These are phyloP conservation scores for Austrolebias charrua DNA, from an alignment of 2,797 vertebrate species.

Conservation along the genomic window DNA sequence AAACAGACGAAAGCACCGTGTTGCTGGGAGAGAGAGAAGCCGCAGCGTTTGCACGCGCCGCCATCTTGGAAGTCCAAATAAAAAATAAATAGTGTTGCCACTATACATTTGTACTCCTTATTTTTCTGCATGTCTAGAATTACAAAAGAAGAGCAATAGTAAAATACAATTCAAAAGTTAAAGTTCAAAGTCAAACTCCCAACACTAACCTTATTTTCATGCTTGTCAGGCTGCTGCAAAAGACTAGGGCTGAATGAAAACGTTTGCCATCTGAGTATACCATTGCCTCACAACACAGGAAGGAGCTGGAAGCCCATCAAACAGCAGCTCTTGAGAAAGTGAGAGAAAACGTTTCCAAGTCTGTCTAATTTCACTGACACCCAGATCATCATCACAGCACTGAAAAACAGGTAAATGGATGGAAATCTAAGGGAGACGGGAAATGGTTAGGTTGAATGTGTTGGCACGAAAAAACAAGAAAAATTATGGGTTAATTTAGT, in stretches of 20 bases:
- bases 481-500: slow-evolving; percentile 27
- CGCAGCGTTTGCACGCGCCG: no score
- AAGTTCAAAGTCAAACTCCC: slow-evolving; percentile 32
- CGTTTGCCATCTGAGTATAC: slow-evolving; percentile 34
- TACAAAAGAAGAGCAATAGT: slow-evolving; percentile 38
- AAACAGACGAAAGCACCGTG: no score
- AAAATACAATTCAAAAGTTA: slow-evolving; percentile 32
- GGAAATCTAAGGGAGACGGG: slow-evolving; percentile 20
- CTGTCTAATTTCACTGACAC: slow-evolving; percentile 51
- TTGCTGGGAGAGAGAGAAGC: no score
- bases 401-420: slow-evolving; percentile 24
- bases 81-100: slow-evolving; percentile 40
- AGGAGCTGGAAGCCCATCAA: slow-evolving; percentile 51
- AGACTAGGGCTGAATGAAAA: slow-evolving; percentile 46
- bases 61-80: neutral
- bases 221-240: slow-evolving; percentile 48
- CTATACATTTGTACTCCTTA: slow-evolving; percentile 7
- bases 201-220: slow-evolving; percentile 44
- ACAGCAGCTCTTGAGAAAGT: slow-evolving; percentile 50
- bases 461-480: slow-evolving; percentile 12
- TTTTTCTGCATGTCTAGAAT: slow-evolving; percentile 40
- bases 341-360: slow-evolving; percentile 46
- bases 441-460: slow-evolving; percentile 11
- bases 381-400: slow-evolving; percentile 31
- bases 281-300: slow-evolving; percentile 43